These are phyloP conservation scores for Siphamia tubifer DNA, from an alignment of 2,113 vertebrate species.

Conservation along the genomic window DNA sequence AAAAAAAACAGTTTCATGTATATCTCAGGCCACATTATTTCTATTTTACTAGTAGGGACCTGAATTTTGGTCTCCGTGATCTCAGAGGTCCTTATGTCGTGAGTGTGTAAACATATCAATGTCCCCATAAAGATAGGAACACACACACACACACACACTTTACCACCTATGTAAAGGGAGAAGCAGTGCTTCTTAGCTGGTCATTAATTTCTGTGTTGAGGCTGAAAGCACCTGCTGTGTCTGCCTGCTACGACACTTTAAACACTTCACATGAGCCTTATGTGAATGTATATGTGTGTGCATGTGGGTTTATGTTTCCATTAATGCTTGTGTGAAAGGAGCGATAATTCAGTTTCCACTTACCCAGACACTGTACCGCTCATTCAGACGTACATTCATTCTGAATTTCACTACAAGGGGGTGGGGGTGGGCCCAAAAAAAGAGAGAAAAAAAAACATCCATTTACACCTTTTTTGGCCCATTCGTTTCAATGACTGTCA, in stretches of 20 bases:
- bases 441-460: slow-evolving; percentile 26
- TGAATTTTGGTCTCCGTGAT: too few species aligned
- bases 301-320: slow-evolving; percentile 46
- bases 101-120: too few species aligned
- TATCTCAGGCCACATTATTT: too few species aligned
- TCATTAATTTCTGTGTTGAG: slow-evolving; percentile 64
- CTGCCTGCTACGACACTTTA: slow-evolving; percentile 47
- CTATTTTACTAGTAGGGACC: too few species aligned
- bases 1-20: too few species aligned
- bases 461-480: slow-evolving; percentile 48
- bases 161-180: slow-evolving; percentile 56
- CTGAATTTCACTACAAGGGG: slow-evolving; percentile 12
- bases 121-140: too few species aligned
- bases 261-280: slow-evolving; percentile 58
- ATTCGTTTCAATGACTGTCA: slow-evolving; percentile 61
- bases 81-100: too few species aligned
- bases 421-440: too few species aligned
- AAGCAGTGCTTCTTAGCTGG: slow-evolving; percentile 50
- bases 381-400: slow-evolving; percentile 42
- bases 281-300: slow-evolving; percentile 37
- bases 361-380: slow-evolving; percentile 22
- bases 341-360: slow-evolving; percentile 56
- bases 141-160: slow-evolving; percentile 10
- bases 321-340: slow-evolving; percentile 43
- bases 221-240: slow-evolving; percentile 64